phyloP scores from a whole-genome alignment of 2,797 vertebrate genomes.

The Clarias pachynema region DNA sequence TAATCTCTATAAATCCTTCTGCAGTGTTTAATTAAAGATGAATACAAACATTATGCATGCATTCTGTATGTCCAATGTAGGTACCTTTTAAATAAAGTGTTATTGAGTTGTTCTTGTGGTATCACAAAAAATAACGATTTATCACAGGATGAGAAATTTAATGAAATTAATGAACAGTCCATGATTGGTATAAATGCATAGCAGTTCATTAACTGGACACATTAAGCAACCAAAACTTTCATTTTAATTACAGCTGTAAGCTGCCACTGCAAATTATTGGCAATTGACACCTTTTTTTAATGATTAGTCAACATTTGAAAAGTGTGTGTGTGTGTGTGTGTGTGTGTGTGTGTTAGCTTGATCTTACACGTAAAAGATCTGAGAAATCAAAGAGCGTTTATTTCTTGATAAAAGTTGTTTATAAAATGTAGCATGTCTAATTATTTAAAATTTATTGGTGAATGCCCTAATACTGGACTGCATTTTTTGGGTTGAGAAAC shows the following conservation, averaged over 20 bases:
- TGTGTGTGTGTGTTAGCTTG: neutral
- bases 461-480: neutral
- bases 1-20: neutral
- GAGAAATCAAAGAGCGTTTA: neutral
- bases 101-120: neutral
- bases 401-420: neutral
- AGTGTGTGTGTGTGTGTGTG: too few relatives aligned
- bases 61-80: neutral
- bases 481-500: neutral
- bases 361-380: neutral
- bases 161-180: neutral
- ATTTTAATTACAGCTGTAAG: neutral
- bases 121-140: neutral
- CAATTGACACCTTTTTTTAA: neutral
- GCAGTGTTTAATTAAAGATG: conserved; percentile 1
- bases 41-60: neutral
- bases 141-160: neutral
- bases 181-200: neutral
- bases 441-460: neutral
- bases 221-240: neutral
- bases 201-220: neutral
- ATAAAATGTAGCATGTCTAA: neutral
- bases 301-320: neutral
- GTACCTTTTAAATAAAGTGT: neutral
- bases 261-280: neutral